Evolutionary conservation across 2,113 vertebrate species (phyloP).

Genomic region (Vulpes vulpes): DNA sequence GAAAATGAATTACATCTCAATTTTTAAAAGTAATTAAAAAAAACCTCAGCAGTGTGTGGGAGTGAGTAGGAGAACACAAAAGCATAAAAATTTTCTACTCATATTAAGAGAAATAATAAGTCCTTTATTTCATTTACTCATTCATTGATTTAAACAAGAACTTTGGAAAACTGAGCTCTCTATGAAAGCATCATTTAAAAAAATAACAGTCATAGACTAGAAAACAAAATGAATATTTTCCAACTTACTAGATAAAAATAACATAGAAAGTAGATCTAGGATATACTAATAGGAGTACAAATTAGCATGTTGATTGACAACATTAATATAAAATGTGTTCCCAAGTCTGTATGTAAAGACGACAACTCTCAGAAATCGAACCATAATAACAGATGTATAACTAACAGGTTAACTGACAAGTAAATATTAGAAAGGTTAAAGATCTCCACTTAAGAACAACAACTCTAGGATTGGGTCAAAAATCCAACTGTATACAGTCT

Average conservation of each 20-base stretch:
- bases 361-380: constrained; percentile 37
- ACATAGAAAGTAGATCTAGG: constrained; percentile 15
- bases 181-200: constrained; percentile 15
- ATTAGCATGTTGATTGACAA: constrained; percentile 23
- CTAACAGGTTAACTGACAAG: background rate
- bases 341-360: background rate
- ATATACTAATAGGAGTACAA: background rate
- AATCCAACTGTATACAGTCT: background rate
- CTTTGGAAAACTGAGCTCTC: constrained; percentile 41
- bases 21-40: background rate
- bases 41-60: background rate
- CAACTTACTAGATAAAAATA: constrained; percentile 50
- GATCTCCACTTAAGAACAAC: background rate
- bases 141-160: constrained; percentile 37
- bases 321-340: background rate
- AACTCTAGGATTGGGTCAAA: background rate
- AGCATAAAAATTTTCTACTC: background rate
- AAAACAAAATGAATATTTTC: constrained; percentile 55
- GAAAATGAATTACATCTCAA: background rate
- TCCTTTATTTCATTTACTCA: constrained; percentile 59
- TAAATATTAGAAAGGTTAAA: constrained; percentile 1
- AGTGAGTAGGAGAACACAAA: constrained; percentile 30
- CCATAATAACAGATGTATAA: background rate
- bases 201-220: background rate
- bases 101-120: constrained; percentile 45